Evolutionary conservation across 2,797 vertebrate species (phyloP), one percentile per base, ranked within the genome.

Genomic region (Benthosema pterotum): DNA sequence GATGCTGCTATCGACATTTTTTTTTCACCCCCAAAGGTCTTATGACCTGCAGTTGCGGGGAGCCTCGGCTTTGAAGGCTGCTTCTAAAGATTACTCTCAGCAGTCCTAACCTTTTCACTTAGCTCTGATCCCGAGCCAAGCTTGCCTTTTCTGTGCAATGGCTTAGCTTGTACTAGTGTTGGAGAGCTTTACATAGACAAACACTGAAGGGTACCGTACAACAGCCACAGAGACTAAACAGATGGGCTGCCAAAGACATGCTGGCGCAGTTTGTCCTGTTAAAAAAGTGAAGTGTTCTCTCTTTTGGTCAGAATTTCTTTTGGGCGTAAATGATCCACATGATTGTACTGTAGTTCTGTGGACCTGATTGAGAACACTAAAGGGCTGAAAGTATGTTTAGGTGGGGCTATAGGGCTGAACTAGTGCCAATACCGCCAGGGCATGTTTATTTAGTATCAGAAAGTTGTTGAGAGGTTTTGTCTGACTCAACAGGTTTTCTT

Each of bases 101-200:
- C 80, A 75, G 86, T 87, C 59, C 85, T 92, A 92, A 93, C 93
- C 92, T 94, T 94, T 93, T 84, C 75, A 66, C 74, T 73, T 72
- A 51, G 74, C 86, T 93, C 85, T 90, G 89, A 90, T 91, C 85
- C 82, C 52, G 50, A 85, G 79, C 78, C 79, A 87, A 81, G 79
- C 74, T 72, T 65, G 76, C 57, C 68, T 82, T 76, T 55, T 79
- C 15, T n/a, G 52, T 73, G 52, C 63, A 50, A 61, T 19, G 57
- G 73, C 75, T 80, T 60, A 74, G 66, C 76, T 67, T 69, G 56
- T 77, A 55, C 57, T 42, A 62, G 60, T 59, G 57, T 43, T 64
- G 42, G 53, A 73, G 53, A 83, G 69, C 55, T 79, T 71, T 71
- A 58, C 57, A 71, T 58, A 68, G 72, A 65, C 38, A 4, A 32